phyloP scores from a whole-genome alignment of 1,140 invertebrate genomes.

The Parapsyche elsis region DNA sequence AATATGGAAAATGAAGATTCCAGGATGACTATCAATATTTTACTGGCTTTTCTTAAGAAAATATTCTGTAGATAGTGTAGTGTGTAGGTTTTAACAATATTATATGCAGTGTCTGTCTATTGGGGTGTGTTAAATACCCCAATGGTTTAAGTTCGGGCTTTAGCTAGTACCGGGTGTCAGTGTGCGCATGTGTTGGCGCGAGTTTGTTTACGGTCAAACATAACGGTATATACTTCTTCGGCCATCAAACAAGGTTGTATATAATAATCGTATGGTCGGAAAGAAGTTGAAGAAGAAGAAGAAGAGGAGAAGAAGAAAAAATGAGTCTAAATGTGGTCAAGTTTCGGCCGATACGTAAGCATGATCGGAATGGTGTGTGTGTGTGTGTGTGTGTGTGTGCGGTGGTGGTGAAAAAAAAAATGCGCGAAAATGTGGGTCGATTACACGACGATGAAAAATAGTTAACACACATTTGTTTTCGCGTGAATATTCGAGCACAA shows the following conservation, averaged over 20 bases:
- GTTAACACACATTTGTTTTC: conserved; percentile 42
- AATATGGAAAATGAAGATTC: too few relatives aligned
- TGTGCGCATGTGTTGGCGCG: neutral
- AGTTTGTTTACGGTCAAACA: conserved; percentile 39
- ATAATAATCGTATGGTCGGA: conserved; percentile 38
- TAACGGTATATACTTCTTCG: conserved; percentile 43
- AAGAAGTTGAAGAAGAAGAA: neutral
- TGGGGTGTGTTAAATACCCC: too few relatives aligned
- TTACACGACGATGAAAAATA: conserved; percentile 43
- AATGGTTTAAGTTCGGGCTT: too few relatives aligned
- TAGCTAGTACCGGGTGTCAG: too few relatives aligned
- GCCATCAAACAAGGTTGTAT: conserved; percentile 45
- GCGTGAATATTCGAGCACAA: conserved; percentile 33
- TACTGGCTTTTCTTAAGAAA: too few relatives aligned
- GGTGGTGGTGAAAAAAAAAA: conserved; percentile 29
- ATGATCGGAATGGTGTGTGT: conserved; percentile 34
- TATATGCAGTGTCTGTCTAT: too few relatives aligned
- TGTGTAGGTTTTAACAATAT: too few relatives aligned
- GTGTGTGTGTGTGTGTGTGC: neutral
- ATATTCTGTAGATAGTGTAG: too few relatives aligned
- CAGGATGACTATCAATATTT: too few relatives aligned
- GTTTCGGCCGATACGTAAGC: conserved; percentile 39
- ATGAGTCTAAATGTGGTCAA: conserved; percentile 43
- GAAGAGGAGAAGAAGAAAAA: conserved; percentile 13
- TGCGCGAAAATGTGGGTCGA: conserved; percentile 38